These are phyloP conservation scores for Chrysogorgia sp. DNA, from an alignment of 92 coral and sea anemone species.

Conservation along the genomic window DNA sequence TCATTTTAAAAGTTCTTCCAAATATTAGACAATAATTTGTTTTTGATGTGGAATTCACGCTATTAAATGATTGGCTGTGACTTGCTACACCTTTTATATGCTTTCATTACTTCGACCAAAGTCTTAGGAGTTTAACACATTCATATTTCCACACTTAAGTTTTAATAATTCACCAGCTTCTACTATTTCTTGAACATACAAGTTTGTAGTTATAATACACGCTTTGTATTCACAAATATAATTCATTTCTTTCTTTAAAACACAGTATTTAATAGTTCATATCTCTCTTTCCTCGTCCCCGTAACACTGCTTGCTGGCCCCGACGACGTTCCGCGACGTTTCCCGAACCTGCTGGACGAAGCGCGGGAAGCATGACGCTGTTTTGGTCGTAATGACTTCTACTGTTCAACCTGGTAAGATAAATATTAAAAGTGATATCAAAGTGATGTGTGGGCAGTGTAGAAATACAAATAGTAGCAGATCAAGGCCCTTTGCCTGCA, in stretches of 20 bases:
- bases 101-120: not conserved
- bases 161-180: constrained; percentile 25
- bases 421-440: too few relatives aligned
- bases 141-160: not conserved
- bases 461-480: too few relatives aligned
- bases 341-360: constrained; percentile 82
- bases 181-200: constrained; percentile 35
- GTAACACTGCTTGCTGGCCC: constrained; percentile 89
- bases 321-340: constrained; percentile 84
- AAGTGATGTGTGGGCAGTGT: too few relatives aligned
- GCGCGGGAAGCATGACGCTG: constrained; percentile 83
- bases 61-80: too few relatives aligned
- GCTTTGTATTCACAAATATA: constrained; percentile 9
- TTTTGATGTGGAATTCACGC: too few relatives aligned
- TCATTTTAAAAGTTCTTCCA: too few relatives aligned
- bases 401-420: constrained; percentile 67
- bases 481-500: too few relatives aligned
- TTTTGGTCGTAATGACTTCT: constrained; percentile 69
- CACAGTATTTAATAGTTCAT: constrained; percentile 17
- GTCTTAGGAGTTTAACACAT: not conserved
- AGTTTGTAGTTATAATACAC: constrained; percentile 10
- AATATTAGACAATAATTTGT: too few relatives aligned
- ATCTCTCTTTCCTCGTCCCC: constrained; percentile 70
- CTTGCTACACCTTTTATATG: too few relatives aligned
- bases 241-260: not conserved